Evolutionary conservation across 2,888 invertebrate genomes (phyloP), one percentile per base, ranked within the genome.

Genomic region (Abrostola tripartita): DNA sequence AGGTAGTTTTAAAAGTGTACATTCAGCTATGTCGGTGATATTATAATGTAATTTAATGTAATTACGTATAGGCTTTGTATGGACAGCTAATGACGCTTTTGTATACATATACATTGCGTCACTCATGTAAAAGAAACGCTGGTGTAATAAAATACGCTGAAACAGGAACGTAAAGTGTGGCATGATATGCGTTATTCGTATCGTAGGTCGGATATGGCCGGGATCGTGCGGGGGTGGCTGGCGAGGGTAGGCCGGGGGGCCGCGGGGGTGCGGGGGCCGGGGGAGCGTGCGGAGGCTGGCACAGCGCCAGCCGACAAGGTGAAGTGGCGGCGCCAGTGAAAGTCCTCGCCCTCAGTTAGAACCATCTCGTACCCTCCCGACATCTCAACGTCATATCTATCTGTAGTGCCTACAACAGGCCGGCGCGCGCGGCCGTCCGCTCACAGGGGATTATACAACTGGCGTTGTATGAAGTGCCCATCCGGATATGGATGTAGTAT

Each of bases 291-390:
- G 81, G 85, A 78, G 74, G 82, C 84, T 92, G 93, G 93, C 92
- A 81, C 67, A 55, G 65, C 61, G 92, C 92, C 93, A 92, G 88
- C 69, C 87, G 90, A 86, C 92, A 90, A 91, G 92, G 91, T 92
- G 90, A 92, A 92, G 92, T 90, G 85, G 82, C 82, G 91, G 89
- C 91, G 92, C 88, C 92, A 92, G 90, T 89, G 92, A 93, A 92
- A 92, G 92, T 91, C 85, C 74, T 85, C 81, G 79, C 81, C 76
- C 78, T 71, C 75, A 76, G 58, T 56, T 54, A 57, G 70, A 72
- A 37, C 59, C 64, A 77, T 78, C 79, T 79, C 69, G 47, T 68
- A 65, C 62, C 63, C 68, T 71, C 65, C 60, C 70, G 58, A 47
- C 71, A 78, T 74, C 76, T 68, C 71, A 44, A 47, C 58, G 57